Conservation (phyloP, 2,888 invertebrate species). For the Coelopa pilipes region DNA sequence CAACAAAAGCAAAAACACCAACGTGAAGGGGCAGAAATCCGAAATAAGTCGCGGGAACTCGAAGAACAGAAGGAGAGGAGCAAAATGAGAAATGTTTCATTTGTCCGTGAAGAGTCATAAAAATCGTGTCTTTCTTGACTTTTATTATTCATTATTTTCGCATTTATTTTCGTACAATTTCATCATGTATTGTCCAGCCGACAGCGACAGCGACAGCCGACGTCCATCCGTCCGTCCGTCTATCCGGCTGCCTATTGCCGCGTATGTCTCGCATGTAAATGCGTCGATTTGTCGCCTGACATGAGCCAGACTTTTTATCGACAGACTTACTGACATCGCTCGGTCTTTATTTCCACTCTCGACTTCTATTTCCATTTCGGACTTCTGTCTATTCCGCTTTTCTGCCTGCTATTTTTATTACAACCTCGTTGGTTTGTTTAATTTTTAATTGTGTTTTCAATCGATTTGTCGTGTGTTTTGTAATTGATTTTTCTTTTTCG, state of each 20-base stretch:
- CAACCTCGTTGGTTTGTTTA: slow-evolving; percentile 39
- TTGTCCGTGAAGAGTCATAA: slow-evolving; percentile 50
- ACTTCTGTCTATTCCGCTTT: slow-evolving; percentile 24
- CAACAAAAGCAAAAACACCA: neutral
- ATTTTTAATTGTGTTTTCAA: neutral
- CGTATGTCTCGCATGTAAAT: neutral
- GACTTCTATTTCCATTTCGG: slow-evolving; percentile 8
- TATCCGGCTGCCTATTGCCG: neutral
- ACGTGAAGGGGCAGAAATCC: neutral
- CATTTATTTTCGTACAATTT: slow-evolving; percentile 55
- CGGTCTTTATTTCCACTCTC: neutral
- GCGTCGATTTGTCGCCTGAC: no score
- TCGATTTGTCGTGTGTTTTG: neutral
- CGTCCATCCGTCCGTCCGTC: neutral
- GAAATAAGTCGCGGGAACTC: no score
- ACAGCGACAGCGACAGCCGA: neutral
- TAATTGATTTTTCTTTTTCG: slow-evolving; percentile 48
- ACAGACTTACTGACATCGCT: neutral
- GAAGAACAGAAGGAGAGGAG: no score
- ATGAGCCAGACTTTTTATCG: no score
- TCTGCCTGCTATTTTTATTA: slow-evolving; percentile 38
- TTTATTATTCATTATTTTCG: slow-evolving; percentile 65
- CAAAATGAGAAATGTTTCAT: slow-evolving; percentile 28
- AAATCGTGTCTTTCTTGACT: slow-evolving; percentile 61
- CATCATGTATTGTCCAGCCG: slow-evolving; percentile 30